Conservation (phyloP, 2,113 vertebrate genomes). For the Caranx ignobilis region DNA sequence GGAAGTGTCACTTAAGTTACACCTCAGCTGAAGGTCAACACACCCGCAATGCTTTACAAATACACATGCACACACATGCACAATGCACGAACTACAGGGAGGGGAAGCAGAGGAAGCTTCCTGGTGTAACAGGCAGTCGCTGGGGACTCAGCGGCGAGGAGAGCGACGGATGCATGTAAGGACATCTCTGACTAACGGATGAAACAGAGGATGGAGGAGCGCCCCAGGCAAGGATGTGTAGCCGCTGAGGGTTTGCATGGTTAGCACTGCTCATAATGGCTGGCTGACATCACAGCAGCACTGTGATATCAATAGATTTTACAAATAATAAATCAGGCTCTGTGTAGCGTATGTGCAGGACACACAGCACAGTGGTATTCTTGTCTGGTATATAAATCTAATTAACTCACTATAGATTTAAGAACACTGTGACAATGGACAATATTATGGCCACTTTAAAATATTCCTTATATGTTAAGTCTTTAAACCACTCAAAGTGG, state of each 20-base stretch:
- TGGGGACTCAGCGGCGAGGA: slow-evolving; percentile 10
- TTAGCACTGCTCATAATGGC: slow-evolving; percentile 38
- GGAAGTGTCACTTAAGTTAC: slow-evolving; percentile 4
- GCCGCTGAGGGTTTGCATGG: slow-evolving; percentile 23
- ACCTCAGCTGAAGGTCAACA: slow-evolving; percentile 51
- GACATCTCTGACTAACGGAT: slow-evolving; percentile 61
- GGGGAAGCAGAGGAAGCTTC: slow-evolving; percentile 26
- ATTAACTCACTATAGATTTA: slow-evolving; percentile 47
- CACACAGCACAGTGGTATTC: background rate
- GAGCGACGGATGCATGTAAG: slow-evolving; percentile 40
- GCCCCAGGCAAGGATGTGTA: slow-evolving; percentile 36
- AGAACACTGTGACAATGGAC: background rate
- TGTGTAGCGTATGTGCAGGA: background rate
- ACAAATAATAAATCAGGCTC: slow-evolving; percentile 10
- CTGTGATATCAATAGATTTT: slow-evolving; percentile 7
- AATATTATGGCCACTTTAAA: slow-evolving; percentile 7
- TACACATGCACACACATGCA: background rate
- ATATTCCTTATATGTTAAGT: slow-evolving; percentile 11
- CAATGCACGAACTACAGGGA: slow-evolving; percentile 18
- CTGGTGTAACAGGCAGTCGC: slow-evolving; percentile 31
- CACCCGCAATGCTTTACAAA: slow-evolving; percentile 23
- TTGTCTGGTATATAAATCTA: slow-evolving; percentile 17
- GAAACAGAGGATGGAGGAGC: slow-evolving; percentile 38
- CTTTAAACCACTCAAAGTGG: slow-evolving; percentile 8
- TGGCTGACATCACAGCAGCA: slow-evolving; percentile 1